These are phyloP conservation scores for Sinodicranocentrus sp. DNA, from an alignment of 2,888 invertebrate genomes.

Conservation along the genomic window DNA sequence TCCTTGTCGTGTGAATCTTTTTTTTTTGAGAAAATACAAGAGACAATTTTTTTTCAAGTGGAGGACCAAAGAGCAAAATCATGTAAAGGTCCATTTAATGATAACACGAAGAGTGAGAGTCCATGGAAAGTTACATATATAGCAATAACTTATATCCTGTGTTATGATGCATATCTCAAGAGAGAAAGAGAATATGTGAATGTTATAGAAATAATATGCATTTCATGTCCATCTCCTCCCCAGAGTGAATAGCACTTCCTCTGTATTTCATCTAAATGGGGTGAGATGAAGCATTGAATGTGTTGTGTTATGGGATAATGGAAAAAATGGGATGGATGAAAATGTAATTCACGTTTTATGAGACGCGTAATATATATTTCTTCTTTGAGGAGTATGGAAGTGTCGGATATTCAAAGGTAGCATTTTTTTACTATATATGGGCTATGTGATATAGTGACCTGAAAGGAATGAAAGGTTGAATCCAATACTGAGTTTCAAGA, in stretches of 20 bases:
- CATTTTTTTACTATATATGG: no score
- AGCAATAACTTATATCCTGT: constrained; percentile 52
- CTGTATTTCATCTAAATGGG: constrained; percentile 20
- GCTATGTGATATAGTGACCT: no score
- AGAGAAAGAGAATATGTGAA: background rate
- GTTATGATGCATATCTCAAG: constrained; percentile 40
- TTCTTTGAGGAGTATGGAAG: no score
- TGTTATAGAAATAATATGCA: constrained; percentile 18
- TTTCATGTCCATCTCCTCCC: constrained; percentile 19
- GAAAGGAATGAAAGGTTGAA: no score
- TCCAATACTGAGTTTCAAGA: no score
- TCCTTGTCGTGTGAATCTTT: constrained; percentile 54
- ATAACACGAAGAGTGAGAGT: constrained; percentile 37
- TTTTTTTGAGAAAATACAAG: constrained; percentile 12
- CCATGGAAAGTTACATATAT: constrained; percentile 3
- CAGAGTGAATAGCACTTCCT: constrained; percentile 44
- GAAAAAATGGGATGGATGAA: no score
- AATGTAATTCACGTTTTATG: no score
- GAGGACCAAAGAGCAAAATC: constrained; percentile 74
- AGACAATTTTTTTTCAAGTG: constrained; percentile 22
- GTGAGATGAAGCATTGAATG: no score
- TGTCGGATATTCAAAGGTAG: no score
- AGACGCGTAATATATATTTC: no score
- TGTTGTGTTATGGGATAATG: no score
- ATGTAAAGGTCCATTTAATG: constrained; percentile 69